Evolutionary conservation across 2,113 vertebrate species (phyloP), one percentile per base, ranked within the genome.

Genomic region (Ramphastos sulfuratus): DNA sequence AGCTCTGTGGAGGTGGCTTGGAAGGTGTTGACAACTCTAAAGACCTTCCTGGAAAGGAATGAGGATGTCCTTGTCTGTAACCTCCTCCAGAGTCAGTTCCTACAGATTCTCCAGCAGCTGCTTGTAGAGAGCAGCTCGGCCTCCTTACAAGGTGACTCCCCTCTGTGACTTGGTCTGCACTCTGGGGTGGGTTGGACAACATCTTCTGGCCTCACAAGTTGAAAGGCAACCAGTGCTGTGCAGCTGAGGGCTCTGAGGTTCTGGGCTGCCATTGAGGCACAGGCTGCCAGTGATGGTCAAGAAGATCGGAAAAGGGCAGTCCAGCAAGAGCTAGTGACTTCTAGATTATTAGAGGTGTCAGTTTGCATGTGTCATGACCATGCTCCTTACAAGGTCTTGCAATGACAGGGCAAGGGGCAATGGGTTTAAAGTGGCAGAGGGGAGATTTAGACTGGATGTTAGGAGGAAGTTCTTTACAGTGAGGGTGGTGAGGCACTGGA

Each of bases 91-190:
- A 97, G 97, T 42, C 97, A 97, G 46, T 97, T 99, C 79, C 97
- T 99, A 15, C 97, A 98, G 92, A 97, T 98, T 8, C 95, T 99
- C 30, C 98, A 99, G 96, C 98, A 96, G 48, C 95, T 98, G 55
- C 96, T 98, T 67, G 89, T 98, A 87, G 98, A 98, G 61, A 97
- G 86, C 64, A 92, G 92, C 71, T 60, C 96, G 33, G 50, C 95
- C 14, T 85, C 95, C 3, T 93, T 97, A 46, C 97, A 94, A 98
- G 96, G 97, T 98, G 96, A 97, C 85, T 67, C 11, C 15, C 44
- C 3, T 25, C 70, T 87, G 59, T 86, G 46, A 82, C 33, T 84
- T 60, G 33, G 44, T 75, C 37, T 83, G 60, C 28, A 52, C 20
- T 50, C 8, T 77, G 15, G 28, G 7, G n/a, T 1, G 1, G 50